Base-by-base conservation (phyloP, 2,797 vertebrate genomes). In the Enteromius radiatus region DNA sequence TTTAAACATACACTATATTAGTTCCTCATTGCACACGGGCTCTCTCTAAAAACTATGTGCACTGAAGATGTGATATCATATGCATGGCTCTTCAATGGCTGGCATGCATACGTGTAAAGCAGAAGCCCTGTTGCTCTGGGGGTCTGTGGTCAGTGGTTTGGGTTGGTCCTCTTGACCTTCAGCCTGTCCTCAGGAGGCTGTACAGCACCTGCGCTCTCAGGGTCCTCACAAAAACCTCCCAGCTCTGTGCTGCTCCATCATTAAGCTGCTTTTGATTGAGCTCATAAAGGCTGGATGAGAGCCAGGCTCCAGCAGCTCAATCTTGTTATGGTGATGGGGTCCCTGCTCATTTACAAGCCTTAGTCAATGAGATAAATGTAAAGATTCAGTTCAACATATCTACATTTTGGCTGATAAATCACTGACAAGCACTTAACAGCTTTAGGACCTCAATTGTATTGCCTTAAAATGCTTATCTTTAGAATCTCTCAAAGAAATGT, bases 221-320 rank as follows among this genome's bases (percentile, higher is more conserved):
- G 81, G 84, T 78, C 43, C 54, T 59, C 38, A 82, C 85, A 89
- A 89, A 84, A 77, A 76, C 75, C 81, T 86, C 77, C 36, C 67
- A 84, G 79, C 63, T 19, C 78, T 84, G 64, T 70, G 88, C 86
- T 81, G 59, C 86, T 86, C 49, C 73, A 85, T 75, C 80, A 90
- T 88, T 91, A 92, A 89, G 90, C 90, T 90, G 88, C 89, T 92
- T 93, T 87, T 87, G 82, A 89, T 90, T 89, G 86, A 91, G 89
- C 90, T 90, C 85, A 87, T 91, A 83, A 91, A 93, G 90, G 83
- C 89, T 90, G 90, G 86, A 88, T 83, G 88, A 90, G 23, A 87
- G 87, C 78, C 86, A 88, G 85, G 45, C 76, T 83, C 76, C 82
- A 88, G 78, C 84, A 83, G 76, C 81, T 81, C 92, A 91, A 93